These are phyloP conservation scores for Dryas iulia DNA, from an alignment of 1,140 invertebrate genomes.

Conservation along the genomic window DNA sequence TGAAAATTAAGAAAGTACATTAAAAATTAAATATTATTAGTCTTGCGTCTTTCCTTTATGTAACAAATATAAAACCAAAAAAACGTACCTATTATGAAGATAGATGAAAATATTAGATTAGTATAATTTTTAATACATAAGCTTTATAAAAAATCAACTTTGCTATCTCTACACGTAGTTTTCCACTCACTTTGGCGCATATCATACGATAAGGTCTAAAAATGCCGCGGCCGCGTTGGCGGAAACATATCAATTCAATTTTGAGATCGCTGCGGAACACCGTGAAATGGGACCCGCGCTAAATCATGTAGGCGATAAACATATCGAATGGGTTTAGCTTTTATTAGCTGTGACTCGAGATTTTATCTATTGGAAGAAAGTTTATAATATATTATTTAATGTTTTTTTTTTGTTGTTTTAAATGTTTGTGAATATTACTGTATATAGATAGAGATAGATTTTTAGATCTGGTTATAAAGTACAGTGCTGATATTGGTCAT, in stretches of 20 bases:
- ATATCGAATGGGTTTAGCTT: slow-evolving; percentile 59
- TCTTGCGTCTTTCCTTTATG: too few species aligned
- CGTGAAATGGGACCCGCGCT: slow-evolving; percentile 65
- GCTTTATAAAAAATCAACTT: neutral
- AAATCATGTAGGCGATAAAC: slow-evolving; percentile 71
- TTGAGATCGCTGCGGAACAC: slow-evolving; percentile 50
- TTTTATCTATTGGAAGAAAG: slow-evolving; percentile 15
- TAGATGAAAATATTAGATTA: neutral
- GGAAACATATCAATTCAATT: slow-evolving; percentile 78
- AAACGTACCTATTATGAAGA: neutral
- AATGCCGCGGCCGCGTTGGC: slow-evolving; percentile 60
- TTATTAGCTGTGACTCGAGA: slow-evolving; percentile 55
- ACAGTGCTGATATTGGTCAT: too few species aligned
- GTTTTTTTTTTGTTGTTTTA: neutral
- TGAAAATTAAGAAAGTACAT: too few species aligned
- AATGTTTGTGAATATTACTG: too few species aligned
- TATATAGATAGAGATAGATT: too few species aligned
- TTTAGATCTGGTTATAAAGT: too few species aligned
- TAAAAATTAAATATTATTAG: too few species aligned
- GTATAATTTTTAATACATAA: too few species aligned
- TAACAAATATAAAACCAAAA: too few species aligned
- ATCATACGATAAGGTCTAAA: slow-evolving; percentile 70
- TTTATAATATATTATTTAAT: neutral
- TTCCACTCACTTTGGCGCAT: slow-evolving; percentile 56
- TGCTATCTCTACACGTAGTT: slow-evolving; percentile 49